Evolutionary conservation across 2,888 invertebrate species (phyloP).

Genomic region (Tenthredo livida): DNA sequence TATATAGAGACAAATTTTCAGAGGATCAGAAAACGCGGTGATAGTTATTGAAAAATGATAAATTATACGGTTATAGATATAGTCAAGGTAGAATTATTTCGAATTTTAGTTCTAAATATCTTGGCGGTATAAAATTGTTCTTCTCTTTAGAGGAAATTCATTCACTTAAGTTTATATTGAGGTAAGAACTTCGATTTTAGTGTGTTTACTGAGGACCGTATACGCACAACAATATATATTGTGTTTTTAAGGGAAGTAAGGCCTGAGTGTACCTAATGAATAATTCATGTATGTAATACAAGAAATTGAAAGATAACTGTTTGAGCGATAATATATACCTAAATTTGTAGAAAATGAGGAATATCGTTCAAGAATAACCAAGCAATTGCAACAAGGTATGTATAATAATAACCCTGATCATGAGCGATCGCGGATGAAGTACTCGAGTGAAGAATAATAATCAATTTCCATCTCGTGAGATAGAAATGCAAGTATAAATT

Average conservation of each 20-base stretch:
- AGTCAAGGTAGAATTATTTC: no score
- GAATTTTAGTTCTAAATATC: no score
- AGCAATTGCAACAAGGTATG: background rate
- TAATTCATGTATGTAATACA: background rate
- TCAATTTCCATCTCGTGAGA: conserved; percentile 25
- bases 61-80: no score
- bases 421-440: conserved; percentile 8
- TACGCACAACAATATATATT: background rate
- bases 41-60: background rate
- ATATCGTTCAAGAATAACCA: background rate
- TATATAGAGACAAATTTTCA: background rate
- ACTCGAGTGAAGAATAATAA: conserved; percentile 3
- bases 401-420: conserved; percentile 3
- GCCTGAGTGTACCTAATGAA: background rate
- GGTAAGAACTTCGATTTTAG: background rate
- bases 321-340: no score
- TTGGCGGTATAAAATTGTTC: no score
- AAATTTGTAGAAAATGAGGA: background rate
- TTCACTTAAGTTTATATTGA: background rate
- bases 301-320: background rate
- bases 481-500: background rate
- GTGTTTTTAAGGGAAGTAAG: background rate
- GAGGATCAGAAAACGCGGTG: background rate
- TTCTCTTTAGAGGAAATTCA: background rate
- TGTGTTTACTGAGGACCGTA: background rate